These are phyloP conservation scores for Larimichthys polyactis DNA, from an alignment of 2,113 vertebrate genomes.

Conservation along the genomic window DNA sequence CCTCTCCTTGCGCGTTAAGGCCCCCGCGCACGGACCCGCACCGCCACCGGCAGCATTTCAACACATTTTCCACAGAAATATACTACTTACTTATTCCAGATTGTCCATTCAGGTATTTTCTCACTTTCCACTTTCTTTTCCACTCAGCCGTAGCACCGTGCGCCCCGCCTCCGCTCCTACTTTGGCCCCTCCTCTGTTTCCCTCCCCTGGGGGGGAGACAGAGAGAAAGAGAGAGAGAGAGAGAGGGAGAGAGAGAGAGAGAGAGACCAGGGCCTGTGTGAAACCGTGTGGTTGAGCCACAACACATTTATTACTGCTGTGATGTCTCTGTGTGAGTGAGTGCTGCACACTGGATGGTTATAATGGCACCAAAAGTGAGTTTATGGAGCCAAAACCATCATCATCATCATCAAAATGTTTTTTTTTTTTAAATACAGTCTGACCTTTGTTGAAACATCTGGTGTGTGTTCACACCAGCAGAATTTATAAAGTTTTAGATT, in stretches of 20 bases:
- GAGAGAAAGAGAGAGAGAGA: background rate
- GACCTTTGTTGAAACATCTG: background rate
- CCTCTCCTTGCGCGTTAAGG: background rate
- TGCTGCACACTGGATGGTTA: no score
- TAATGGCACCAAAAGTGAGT: background rate
- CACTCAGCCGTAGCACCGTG: slow-evolving; percentile 66
- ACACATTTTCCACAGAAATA: slow-evolving; percentile 20
- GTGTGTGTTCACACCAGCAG: background rate
- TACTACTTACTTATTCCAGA: slow-evolving; percentile 71
- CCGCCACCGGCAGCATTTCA: background rate
- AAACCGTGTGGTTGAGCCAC: slow-evolving; percentile 35
- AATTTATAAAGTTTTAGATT: no score
- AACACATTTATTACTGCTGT: background rate
- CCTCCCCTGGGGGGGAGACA: background rate
- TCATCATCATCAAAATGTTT: background rate
- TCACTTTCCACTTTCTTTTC: slow-evolving; percentile 82
- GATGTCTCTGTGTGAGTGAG: slow-evolving; percentile 12
- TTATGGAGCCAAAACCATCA: background rate
- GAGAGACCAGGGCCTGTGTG: slow-evolving; percentile 25
- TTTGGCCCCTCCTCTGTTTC: slow-evolving; percentile 57
- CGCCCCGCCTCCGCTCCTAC: slow-evolving; percentile 67
- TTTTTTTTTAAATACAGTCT: background rate
- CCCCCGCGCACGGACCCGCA: background rate
- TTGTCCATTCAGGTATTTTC: slow-evolving; percentile 80
- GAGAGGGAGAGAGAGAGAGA: background rate